Conservation (phyloP, 2,113 vertebrate species). For the Cyprinodon variegatus region DNA sequence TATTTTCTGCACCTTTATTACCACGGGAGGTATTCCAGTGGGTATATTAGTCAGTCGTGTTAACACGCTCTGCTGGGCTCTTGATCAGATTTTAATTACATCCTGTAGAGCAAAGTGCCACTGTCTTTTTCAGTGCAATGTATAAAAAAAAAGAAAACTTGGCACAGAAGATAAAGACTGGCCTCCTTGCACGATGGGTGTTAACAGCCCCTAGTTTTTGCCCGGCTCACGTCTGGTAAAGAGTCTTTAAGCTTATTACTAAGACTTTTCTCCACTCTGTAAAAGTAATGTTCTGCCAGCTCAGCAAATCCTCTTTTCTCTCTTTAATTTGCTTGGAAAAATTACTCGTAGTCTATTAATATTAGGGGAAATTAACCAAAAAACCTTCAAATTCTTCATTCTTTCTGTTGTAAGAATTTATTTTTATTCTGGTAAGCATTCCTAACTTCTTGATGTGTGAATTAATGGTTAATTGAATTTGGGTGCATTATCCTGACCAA, state of each 20-base stretch:
- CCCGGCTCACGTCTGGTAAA: background rate
- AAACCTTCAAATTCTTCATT: background rate
- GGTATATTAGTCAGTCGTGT: slow-evolving; percentile 46
- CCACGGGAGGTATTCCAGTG: slow-evolving; percentile 24
- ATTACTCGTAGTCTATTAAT: background rate
- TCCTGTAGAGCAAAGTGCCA: slow-evolving; percentile 24
- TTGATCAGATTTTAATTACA: slow-evolving; percentile 61
- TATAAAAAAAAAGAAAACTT: background rate
- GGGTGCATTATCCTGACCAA: background rate
- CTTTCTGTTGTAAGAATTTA: background rate
- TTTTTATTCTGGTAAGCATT: too few species aligned
- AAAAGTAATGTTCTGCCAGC: background rate
- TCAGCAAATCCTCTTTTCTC: background rate
- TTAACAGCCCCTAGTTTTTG: background rate
- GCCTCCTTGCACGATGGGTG: background rate
- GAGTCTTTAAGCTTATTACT: background rate
- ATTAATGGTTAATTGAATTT: background rate
- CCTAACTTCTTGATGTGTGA: background rate
- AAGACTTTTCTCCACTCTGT: background rate
- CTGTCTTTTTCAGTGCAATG: background rate
- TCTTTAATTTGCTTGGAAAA: background rate
- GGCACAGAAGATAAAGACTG: background rate
- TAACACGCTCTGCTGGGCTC: slow-evolving; percentile 46
- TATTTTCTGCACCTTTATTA: background rate
- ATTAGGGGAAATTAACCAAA: background rate